Conservation (phyloP, 2,113 vertebrate species). For the Chamaetylas fuelleborni region DNA sequence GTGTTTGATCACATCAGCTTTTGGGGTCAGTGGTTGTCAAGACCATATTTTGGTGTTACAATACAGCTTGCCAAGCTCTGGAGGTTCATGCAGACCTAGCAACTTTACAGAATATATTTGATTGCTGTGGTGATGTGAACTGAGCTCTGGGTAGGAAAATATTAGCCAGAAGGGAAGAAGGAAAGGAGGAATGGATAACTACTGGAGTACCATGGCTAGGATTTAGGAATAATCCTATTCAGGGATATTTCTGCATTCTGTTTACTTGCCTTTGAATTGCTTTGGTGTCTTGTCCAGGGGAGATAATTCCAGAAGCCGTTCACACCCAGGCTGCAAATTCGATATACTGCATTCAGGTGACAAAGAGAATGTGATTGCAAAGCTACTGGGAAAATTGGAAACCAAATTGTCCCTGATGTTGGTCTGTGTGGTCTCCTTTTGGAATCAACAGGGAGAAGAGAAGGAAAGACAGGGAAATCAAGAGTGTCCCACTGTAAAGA, state of each 20-base stretch:
- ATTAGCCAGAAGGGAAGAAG: slow-evolving; percentile 3
- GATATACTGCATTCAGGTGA: not conserved
- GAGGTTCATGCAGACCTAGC: not conserved
- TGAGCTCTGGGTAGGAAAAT: not conserved
- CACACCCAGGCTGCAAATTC: not conserved
- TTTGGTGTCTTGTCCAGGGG: slow-evolving; percentile 24
- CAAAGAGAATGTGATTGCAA: slow-evolving; percentile 19
- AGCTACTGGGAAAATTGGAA: slow-evolving; percentile 38
- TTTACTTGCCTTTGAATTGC: slow-evolving; percentile 39
- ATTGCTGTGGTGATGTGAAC: not conserved
- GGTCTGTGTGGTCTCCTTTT: slow-evolving; percentile 2
- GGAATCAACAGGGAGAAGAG: not conserved
- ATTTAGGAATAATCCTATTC: slow-evolving; percentile 28
- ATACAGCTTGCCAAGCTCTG: not conserved
- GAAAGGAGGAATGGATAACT: not conserved
- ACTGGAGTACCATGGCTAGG: slow-evolving; percentile 6
- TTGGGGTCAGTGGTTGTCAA: slow-evolving; percentile 36
- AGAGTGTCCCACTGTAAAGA: not conserved
- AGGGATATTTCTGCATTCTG: slow-evolving; percentile 30
- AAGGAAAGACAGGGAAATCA: slow-evolving; percentile 7
- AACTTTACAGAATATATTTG: not conserved
- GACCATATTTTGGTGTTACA: not conserved
- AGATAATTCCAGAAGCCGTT: slow-evolving; percentile 44
- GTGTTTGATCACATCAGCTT: slow-evolving; percentile 41
- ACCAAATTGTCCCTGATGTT: slow-evolving; percentile 25